These are phyloP conservation scores for Todiramphus chloris DNA, from an alignment of 2,113 vertebrate species.

Conservation along the genomic window DNA sequence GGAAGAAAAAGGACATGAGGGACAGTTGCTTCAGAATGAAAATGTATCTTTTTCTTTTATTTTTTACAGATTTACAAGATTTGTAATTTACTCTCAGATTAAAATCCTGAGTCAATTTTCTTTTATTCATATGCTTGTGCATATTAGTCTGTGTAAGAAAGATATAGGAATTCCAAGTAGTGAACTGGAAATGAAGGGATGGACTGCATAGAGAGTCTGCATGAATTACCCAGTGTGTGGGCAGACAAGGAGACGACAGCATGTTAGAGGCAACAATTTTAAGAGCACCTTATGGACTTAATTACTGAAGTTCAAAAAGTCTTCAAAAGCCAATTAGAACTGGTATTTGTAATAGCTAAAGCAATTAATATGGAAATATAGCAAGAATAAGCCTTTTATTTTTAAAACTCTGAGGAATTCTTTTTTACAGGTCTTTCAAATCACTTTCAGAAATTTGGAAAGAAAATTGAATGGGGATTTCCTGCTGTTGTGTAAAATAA, in stretches of 20 bases:
- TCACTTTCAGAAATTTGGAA: slow-evolving; percentile 69
- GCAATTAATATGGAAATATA: slow-evolving; percentile 68
- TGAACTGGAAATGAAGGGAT: slow-evolving; percentile 13
- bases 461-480: slow-evolving; percentile 64
- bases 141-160: neutral
- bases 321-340: slow-evolving; percentile 64
- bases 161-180: neutral
- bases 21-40: neutral
- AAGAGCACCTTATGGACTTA: slow-evolving; percentile 57
- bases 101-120: neutral
- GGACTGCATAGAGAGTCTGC: slow-evolving; percentile 5
- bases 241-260: slow-evolving; percentile 48
- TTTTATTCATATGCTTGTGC: neutral
- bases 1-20: neutral
- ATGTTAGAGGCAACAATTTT: slow-evolving; percentile 24
- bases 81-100: neutral
- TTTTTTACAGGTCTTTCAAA: slow-evolving; percentile 65
- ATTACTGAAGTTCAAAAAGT: slow-evolving; percentile 67
- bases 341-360: slow-evolving; percentile 62
- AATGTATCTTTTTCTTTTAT: accelerated
- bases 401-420: slow-evolving; percentile 56
- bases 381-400: slow-evolving; percentile 33
- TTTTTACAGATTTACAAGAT: neutral
- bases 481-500: slow-evolving; percentile 68
- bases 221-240: slow-evolving; percentile 51